phyloP scores from a whole-genome alignment of 2,888 invertebrate species.

The Baccha elongata region DNA sequence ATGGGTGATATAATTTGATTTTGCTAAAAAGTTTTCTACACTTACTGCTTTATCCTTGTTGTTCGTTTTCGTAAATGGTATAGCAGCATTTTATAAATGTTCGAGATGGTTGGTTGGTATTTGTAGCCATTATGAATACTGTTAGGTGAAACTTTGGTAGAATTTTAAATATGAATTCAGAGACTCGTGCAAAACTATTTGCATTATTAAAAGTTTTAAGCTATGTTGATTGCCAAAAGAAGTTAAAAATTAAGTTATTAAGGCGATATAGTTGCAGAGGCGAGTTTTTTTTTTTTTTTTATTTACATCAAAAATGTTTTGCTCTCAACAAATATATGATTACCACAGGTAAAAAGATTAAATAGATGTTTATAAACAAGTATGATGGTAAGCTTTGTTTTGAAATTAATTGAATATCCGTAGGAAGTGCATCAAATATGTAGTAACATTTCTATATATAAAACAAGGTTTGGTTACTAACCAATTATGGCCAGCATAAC shows the following conservation, averaged over 20 bases:
- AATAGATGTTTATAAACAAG: no score
- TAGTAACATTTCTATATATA: no score
- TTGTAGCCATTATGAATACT: conserved; percentile 19
- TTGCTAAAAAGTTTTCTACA: conserved; percentile 14
- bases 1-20: conserved; percentile 35
- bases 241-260: conserved; percentile 28
- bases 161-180: conserved; percentile 52
- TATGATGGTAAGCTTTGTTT: no score
- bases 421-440: no score
- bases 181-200: conserved; percentile 32
- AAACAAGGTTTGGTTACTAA: no score
- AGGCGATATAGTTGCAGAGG: neutral
- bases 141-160: conserved; percentile 19
- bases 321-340: no score
- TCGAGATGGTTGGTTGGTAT: neutral
- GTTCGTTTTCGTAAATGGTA: no score
- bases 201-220: conserved; percentile 17
- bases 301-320: no score
- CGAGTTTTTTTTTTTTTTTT: neutral
- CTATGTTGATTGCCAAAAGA: conserved; percentile 30
- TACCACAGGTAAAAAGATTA: no score
- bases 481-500: no score
- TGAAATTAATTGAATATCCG: no score
- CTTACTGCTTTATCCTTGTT: conserved; percentile 18
- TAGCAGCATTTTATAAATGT: neutral